Percentiles rank a stretch among this genome's conserved stretches.
phyloP scores from a whole-genome alignment of 2,113 vertebrate genomes.

The Corydoras maculifer region DNA sequence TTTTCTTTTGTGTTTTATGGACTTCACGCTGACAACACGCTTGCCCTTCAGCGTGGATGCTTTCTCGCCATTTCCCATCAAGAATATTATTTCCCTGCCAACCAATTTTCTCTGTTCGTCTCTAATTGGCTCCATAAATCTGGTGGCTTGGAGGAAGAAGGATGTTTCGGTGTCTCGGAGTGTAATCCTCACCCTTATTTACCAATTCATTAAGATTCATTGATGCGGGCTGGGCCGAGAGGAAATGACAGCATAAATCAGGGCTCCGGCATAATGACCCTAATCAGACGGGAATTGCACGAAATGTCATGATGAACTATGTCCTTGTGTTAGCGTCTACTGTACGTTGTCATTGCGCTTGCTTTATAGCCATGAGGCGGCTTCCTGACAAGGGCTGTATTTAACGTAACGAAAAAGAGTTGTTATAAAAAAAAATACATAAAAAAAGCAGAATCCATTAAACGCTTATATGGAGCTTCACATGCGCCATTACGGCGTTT shows the following conservation, averaged over 20 bases:
- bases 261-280: conserved; percentile 99
- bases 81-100: conserved; percentile 99
- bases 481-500: conserved; percentile 87
- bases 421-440: conserved; percentile 76
- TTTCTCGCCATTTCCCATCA: conserved; percentile 72
- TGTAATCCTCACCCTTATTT: conserved; percentile 99
- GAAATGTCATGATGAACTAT: conserved; percentile 99
- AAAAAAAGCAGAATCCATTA: conserved; percentile 85
- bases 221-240: conserved; percentile 99
- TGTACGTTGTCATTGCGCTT: conserved; percentile 96
- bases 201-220: conserved; percentile 99
- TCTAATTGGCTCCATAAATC: conserved; percentile 99
- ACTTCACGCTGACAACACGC: conserved; percentile 67
- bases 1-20: conserved; percentile 73
- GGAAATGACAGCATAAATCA: conserved; percentile 99
- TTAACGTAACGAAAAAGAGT: conserved; percentile 96
- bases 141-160: conserved; percentile 95
- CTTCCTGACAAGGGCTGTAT: conserved; percentile 96
- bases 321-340: conserved; percentile 99
- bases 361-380: conserved; percentile 96
- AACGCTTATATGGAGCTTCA: conserved; percentile 75
- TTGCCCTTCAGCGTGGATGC: conserved; percentile 65
- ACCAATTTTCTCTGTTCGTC: conserved; percentile 99
- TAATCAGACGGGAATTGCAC: conserved; percentile 99
- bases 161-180: conserved; percentile 99